Evolutionary conservation across 2,888 invertebrate genomes (phyloP).

Genomic region (Falcaria lacertinaria): DNA sequence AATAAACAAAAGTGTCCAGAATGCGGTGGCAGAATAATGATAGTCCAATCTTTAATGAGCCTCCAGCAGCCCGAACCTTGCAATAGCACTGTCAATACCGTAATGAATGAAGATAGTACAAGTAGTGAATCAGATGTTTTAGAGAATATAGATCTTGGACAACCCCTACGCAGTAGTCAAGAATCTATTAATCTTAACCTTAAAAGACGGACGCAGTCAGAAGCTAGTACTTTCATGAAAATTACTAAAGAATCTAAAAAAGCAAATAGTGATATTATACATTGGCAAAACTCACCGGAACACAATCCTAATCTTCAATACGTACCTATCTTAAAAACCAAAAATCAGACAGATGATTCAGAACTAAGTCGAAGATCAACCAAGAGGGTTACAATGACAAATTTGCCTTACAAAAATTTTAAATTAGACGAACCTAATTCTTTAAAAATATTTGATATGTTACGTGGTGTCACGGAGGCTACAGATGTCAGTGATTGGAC

Average conservation of each 20-base stretch:
- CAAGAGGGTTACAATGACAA: conserved; percentile 60
- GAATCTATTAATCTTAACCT: not conserved
- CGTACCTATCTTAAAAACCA: conserved; percentile 49
- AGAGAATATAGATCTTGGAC: not conserved
- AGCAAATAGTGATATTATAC: conserved; percentile 11
- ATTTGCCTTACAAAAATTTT: conserved; percentile 24
- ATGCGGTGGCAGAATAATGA: conserved; percentile 66
- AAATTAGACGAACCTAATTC: conserved; percentile 20
- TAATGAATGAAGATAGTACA: not conserved
- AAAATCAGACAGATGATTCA: conserved; percentile 14
- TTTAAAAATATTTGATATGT: conserved; percentile 44
- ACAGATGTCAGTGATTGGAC: conserved; percentile 51
- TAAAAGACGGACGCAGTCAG: not conserved
- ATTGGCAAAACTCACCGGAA: conserved; percentile 3
- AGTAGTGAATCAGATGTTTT: not conserved
- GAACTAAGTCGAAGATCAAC: conserved; percentile 20
- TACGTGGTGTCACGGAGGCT: conserved; percentile 57
- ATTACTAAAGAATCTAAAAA: conserved; percentile 6
- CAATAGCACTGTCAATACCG: not conserved
- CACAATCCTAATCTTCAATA: conserved; percentile 15
- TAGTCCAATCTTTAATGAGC: conserved; percentile 46
- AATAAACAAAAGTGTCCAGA: conserved; percentile 70
- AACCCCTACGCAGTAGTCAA: not conserved
- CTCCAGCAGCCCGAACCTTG: conserved; percentile 13
- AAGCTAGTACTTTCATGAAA: not conserved